Evolutionary conservation across 2,888 invertebrate genomes (phyloP).

Genomic region (Cataglyphis cursor): DNA sequence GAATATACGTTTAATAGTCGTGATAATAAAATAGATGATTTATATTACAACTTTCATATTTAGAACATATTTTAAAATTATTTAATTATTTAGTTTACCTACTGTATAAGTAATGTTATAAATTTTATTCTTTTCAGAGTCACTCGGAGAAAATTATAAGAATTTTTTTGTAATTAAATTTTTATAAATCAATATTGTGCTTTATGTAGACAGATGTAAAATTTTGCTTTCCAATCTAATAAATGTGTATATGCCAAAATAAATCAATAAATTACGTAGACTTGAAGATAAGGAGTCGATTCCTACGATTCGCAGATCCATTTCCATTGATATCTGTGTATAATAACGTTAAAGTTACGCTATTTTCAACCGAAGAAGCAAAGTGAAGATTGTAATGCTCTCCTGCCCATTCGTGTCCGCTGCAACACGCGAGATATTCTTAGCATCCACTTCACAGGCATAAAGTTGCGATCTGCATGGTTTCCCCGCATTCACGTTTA

Average conservation of each 20-base stretch:
- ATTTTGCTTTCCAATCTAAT: background rate
- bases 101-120: background rate
- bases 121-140: background rate
- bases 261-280: background rate
- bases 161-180: background rate
- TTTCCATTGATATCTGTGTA: conserved; percentile 27
- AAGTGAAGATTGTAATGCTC: conserved; percentile 25
- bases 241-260: conserved; percentile 21
- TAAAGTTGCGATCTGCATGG: conserved; percentile 51
- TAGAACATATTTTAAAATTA: background rate
- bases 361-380: background rate
- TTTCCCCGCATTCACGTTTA: conserved; percentile 49
- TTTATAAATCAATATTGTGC: background rate
- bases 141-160: background rate
- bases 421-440: conserved; percentile 48
- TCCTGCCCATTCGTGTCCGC: conserved; percentile 24
- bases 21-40: background rate
- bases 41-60: background rate
- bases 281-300: conserved; percentile 20
- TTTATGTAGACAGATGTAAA: background rate
- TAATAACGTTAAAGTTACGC: conserved; percentile 9
- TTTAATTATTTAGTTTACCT: background rate
- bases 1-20: background rate
- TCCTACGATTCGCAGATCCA: conserved; percentile 1
- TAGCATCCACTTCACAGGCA: conserved; percentile 52